A percentile compares a stretch with the other conserved stretches of the same genome.
These are phyloP conservation scores for Drosophila biarmipes DNA, from an alignment of 1,140 invertebrate species.

Conservation along the genomic window DNA sequence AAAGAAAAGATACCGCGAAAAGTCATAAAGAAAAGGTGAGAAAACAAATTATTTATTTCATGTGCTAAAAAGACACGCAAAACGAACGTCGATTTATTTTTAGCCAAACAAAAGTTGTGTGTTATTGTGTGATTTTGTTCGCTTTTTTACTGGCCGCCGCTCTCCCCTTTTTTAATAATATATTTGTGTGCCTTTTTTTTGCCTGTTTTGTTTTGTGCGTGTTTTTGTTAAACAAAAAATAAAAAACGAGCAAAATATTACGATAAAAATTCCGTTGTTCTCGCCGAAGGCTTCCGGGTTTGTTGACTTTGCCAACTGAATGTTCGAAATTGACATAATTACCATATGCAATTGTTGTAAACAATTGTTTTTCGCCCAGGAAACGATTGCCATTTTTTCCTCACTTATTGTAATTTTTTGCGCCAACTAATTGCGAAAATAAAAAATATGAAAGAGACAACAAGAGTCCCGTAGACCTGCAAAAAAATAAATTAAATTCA, in stretches of 20 bases:
- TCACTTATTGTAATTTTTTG: conserved; percentile 6
- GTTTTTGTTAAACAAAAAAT: conserved; percentile 47
- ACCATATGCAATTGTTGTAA: conserved; percentile 41
- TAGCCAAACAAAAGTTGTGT: conserved; percentile 57
- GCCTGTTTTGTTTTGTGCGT: conserved; percentile 28
- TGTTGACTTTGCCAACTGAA: conserved; percentile 72
- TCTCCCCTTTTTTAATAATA: conserved; percentile 29
- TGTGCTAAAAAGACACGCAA: conserved; percentile 68
- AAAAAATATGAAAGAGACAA: neutral
- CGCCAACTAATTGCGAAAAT: conserved; percentile 20
- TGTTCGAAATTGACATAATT: conserved; percentile 60
- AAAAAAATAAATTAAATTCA: conserved; percentile 47
- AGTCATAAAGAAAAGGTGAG: conserved; percentile 72
- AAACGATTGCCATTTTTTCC: conserved; percentile 36
- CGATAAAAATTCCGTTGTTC: conserved; percentile 73
- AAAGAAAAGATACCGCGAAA: conserved; percentile 47
- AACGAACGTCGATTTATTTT: conserved; percentile 59
- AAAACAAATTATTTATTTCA: conserved; percentile 73
- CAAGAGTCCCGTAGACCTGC: neutral
- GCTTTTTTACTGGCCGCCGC: conserved; percentile 27
- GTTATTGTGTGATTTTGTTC: conserved; percentile 39
- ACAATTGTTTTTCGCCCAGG: conserved; percentile 52
- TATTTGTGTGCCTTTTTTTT: conserved; percentile 20
- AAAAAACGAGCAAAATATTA: conserved; percentile 47
- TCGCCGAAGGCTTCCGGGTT: conserved; percentile 72